These are phyloP conservation scores for Percopsis omiscomaycus DNA, from an alignment of 2,797 vertebrate species.

Conservation along the genomic window DNA sequence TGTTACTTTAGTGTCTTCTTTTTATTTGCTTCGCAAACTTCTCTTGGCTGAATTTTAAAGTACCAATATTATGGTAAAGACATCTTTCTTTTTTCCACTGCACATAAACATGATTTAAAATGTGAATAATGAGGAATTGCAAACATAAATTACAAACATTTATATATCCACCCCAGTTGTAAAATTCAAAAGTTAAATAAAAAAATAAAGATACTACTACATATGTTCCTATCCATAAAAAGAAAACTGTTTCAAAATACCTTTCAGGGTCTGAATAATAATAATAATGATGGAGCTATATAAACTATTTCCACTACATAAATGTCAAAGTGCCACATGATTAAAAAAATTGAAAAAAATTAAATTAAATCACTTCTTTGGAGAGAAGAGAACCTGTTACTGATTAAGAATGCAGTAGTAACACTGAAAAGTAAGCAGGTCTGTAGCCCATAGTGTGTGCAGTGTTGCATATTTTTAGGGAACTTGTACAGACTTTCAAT, in stretches of 20 bases:
- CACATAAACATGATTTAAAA: conserved; percentile 62
- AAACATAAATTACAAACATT: conserved; percentile 58
- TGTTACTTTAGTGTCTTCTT: conserved; percentile 39
- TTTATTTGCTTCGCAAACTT: conserved; percentile 73
- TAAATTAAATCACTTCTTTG: conserved; percentile 34
- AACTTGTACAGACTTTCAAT: conserved; percentile 29
- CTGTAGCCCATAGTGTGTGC: conserved; percentile 22
- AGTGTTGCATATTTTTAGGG: conserved; percentile 50
- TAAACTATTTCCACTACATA: conserved; percentile 22
- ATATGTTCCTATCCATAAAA: conserved; percentile 24
- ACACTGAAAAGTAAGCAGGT: conserved; percentile 28
- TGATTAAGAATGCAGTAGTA: conserved; percentile 26
- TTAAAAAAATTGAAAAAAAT: conserved; percentile 34
- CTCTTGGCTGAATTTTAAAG: conserved; percentile 68
- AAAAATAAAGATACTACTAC: conserved; percentile 44
- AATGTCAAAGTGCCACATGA: conserved; percentile 42
- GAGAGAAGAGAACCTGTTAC: conserved; percentile 28
- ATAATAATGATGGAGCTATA: conserved; percentile 24
- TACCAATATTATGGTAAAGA: conserved; percentile 60
- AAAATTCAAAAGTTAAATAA: conserved; percentile 35
- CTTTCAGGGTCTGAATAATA: conserved; percentile 37
- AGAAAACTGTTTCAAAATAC: conserved; percentile 40
- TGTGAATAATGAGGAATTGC: conserved; percentile 47
- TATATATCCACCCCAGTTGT: conserved; percentile 34
- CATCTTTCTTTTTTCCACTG: conserved; percentile 47